A percentile compares a stretch with the other conserved stretches of the same genome.
Conservation (phyloP, 2,888 invertebrate genomes). For the Micoletzkya japonica region DNA sequence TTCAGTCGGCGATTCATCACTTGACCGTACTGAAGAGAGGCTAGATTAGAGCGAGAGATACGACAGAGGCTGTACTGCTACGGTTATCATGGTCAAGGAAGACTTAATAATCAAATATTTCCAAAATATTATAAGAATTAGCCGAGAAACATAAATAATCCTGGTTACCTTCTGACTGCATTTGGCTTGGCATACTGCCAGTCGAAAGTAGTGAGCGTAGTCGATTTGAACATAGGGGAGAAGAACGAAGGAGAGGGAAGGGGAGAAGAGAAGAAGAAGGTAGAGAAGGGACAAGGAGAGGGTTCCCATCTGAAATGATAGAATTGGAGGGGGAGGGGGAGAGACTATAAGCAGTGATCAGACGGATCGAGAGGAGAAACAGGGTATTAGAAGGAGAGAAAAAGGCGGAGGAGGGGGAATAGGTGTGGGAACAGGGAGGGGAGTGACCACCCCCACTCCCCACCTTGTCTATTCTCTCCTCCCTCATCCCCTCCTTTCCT, state of each 20-base stretch:
- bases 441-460: no score
- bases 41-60: conserved; percentile 1
- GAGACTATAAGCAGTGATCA: neutral
- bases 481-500: no score
- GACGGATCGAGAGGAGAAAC: neutral
- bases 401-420: neutral
- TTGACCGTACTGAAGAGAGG: conserved; percentile 9
- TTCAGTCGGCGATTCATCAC: neutral
- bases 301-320: neutral
- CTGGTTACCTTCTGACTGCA: conserved; percentile 60
- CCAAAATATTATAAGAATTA: no score
- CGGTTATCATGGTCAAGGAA: no score
- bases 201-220: conserved; percentile 53
- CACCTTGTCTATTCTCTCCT: no score
- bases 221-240: conserved; percentile 62
- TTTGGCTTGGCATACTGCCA: conserved; percentile 60
- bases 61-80: conserved; percentile 12
- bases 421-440: neutral
- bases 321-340: neutral
- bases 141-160: no score
- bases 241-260: conserved; percentile 41
- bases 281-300: neutral
- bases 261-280: neutral
- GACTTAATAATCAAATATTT: no score
- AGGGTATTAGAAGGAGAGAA: neutral